Evolutionary conservation across 2,797 vertebrate species (phyloP), one percentile per base, ranked within the genome.

Genomic region (Pangasius macronema): DNA sequence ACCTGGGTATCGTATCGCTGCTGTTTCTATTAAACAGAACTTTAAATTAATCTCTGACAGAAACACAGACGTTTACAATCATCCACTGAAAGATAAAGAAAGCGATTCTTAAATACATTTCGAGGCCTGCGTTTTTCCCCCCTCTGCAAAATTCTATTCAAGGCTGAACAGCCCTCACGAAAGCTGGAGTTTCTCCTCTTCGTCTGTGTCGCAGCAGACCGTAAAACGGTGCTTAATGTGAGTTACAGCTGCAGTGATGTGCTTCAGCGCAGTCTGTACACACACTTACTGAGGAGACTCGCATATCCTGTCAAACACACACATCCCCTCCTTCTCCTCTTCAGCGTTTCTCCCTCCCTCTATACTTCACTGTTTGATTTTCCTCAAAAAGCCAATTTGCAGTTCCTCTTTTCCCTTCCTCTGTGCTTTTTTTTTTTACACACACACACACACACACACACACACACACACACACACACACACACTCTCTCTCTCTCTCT

Each of bases 131-230:
- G 14, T 75, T 9, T 53, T 51, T 51, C 13, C 14, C 49, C 20
- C 33, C 36, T 61, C 24, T 30, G 70, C 46, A 95, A 95, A 94
- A 95, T 95, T 95, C 46, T 16, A 7, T 22, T 86, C 30, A 94
- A 88, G 82, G 91, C 91, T 94, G 94, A 95, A 96, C 96, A 96
- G 88, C 91, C 92, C 92, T 94, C 92, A 90, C 93, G 89, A 94
- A 94, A 93, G 92, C 90, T 94, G 92, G 94, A 92, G 46, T 67
- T 59, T 83, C 8, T 51, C 36, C 49, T 75, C 27, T 79, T 27
- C 8, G 24, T 68, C 33, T 84, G 55, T 49, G 20, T 39, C 53
- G 51, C 61, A 84, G 82, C 73, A 70, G 57, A 77, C 61, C 24
- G 27, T 84, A 84, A 84, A 91, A 91, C 88, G 91, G 86, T 91